Base-by-base conservation (phyloP, 2,797 vertebrate species). In the Bryconaethiops microstoma region DNA sequence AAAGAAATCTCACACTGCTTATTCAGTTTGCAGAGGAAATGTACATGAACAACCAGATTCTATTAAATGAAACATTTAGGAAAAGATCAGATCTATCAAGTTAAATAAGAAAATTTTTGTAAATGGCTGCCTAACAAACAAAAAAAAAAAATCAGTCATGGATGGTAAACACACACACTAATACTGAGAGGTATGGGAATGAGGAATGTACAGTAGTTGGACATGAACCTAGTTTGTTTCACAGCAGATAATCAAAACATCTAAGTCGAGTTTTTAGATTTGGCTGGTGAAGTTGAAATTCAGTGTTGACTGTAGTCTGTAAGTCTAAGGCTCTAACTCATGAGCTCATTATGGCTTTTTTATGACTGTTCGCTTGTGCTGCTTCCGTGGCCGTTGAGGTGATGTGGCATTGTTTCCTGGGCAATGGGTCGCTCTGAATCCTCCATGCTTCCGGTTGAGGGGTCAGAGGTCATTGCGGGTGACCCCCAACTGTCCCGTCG, bases 401-500 rank as follows among this genome's bases (percentile, higher is more conserved):
- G 95, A 23, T 92, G 93, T 1, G 94, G 85, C 67, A 93, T 92
- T 0, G 93, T 88, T 76, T 95, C 95, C 90, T 94, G 96, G 35
- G 93, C 86, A 5, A 92, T 86, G 4, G 91, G 88, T 39, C 92
- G 83, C 0, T 93, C 91, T 42, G 79, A 59, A 57, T 95, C 92
- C 74, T 92, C 89, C 57, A 67, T 77, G 63, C 91, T 91, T 0
- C 88, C 90, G 0, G 90, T 89, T 1, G 86, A 90, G 0, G 93
- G 90, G 55, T 91, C 92, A 48, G 93, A 90, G 87, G 93, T 93
- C 87, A 93, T 94, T 85, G 95, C 94, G 0, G 95, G 93, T 13
- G 96, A 95, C 79, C 95, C 93, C 89, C 91, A 94, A 50, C 95
- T 94, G 90, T 98, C 97, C 83, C 86, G 89, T 85, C 94, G 95